Evolutionary conservation across 2,113 vertebrate genomes (phyloP).

Genomic region (Tauraco erythrolophus): DNA sequence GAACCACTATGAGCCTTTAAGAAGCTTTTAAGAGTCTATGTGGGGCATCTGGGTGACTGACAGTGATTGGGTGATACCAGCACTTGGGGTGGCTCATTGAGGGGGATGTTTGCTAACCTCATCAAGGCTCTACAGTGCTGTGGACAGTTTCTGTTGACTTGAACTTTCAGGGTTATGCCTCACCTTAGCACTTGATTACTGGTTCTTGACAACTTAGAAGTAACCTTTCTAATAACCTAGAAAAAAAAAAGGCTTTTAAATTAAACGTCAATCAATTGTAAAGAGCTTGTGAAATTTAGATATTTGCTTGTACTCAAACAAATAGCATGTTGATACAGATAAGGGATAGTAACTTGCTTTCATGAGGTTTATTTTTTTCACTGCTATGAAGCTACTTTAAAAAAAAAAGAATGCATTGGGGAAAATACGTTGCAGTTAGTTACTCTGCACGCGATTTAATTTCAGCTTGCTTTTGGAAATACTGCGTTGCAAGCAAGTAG

Average conservation of each 20-base stretch:
- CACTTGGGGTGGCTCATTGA: not conserved
- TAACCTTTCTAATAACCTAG: not conserved
- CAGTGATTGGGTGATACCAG: not conserved
- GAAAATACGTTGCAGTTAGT: not conserved
- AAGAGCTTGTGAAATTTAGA: not conserved
- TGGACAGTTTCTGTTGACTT: not conserved
- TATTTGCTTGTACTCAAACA: not conserved
- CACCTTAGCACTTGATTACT: not conserved
- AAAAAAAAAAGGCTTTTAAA: not conserved
- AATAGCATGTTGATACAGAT: not conserved
- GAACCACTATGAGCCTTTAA: not conserved
- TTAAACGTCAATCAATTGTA: not conserved
- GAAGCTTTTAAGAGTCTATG: not conserved
- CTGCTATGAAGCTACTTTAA: not conserved
- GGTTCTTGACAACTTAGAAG: not conserved
- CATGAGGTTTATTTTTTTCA: not conserved
- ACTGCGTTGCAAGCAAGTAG: constrained; percentile 11
- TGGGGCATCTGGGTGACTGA: not conserved
- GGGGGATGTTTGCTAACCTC: not conserved
- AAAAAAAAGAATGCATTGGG: not conserved
- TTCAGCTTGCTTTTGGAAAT: constrained; percentile 44
- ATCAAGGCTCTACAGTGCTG: not conserved
- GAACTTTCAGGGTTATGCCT: not conserved
- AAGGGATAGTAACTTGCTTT: not conserved
- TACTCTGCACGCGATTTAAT: not conserved